Evolutionary conservation across 2,888 invertebrate species (phyloP).

Genomic region (Gasteruption jaculator): DNA sequence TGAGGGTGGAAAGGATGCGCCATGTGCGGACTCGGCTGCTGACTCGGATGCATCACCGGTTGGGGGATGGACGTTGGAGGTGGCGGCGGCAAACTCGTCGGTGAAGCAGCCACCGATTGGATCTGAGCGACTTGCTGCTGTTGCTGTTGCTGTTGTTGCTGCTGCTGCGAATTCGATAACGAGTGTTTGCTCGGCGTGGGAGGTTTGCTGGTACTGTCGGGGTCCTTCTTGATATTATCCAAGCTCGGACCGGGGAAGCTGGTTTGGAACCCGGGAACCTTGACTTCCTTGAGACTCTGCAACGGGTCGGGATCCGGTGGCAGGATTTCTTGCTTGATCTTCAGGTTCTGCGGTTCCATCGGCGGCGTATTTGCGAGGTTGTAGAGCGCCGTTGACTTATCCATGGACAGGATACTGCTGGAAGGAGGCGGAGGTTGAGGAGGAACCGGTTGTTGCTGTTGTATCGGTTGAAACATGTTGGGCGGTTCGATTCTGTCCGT

Average conservation of each 20-base stretch:
- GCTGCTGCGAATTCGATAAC: slow-evolving; percentile 27
- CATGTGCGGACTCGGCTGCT: slow-evolving; percentile 65
- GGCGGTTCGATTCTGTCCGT: slow-evolving; percentile 34
- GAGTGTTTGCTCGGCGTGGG: slow-evolving; percentile 47
- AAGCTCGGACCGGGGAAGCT: slow-evolving; percentile 64
- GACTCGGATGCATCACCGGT: slow-evolving; percentile 70
- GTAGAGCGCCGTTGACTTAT: slow-evolving; percentile 36
- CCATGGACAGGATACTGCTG: slow-evolving; percentile 33
- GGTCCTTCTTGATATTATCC: slow-evolving; percentile 73
- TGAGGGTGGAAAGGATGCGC: slow-evolving; percentile 72
- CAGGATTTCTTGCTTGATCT: slow-evolving; percentile 67
- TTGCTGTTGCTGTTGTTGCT: slow-evolving; percentile 24
- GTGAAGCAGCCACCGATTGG: slow-evolving; percentile 45
- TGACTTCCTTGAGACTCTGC: slow-evolving; percentile 75
- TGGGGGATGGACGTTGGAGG: slow-evolving; percentile 65
- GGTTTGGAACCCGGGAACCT: slow-evolving; percentile 69
- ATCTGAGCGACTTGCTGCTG: slow-evolving; percentile 37
- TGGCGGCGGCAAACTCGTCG: slow-evolving; percentile 53
- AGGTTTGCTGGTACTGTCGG: slow-evolving; percentile 54
- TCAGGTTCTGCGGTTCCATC: slow-evolving; percentile 67
- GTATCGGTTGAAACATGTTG: slow-evolving; percentile 46
- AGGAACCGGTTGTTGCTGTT: too few species aligned
- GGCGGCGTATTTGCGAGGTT: slow-evolving; percentile 45
- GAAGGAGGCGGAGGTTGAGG: slow-evolving; percentile 34
- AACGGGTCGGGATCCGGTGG: slow-evolving; percentile 64